Conservation (phyloP, 1,140 invertebrate species). For the Odontomachus brunneus region DNA sequence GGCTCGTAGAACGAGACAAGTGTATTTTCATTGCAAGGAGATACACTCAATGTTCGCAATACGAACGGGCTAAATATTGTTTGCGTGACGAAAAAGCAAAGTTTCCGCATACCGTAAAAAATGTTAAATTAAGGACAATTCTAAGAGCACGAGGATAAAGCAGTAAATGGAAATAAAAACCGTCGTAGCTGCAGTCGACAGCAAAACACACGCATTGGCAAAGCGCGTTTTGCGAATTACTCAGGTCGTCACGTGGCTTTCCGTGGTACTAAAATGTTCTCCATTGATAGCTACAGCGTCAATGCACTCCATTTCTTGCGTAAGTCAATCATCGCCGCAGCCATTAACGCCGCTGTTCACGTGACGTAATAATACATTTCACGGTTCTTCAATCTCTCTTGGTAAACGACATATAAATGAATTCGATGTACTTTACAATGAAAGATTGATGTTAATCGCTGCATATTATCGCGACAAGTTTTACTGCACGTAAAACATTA, state of each 20-base stretch:
- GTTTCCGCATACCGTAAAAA: not conserved
- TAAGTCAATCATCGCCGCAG: not conserved
- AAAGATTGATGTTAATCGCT: not conserved
- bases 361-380: slow-evolving; percentile 7
- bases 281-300: slow-evolving; percentile 39
- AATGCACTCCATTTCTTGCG: slow-evolving; percentile 8
- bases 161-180: not conserved
- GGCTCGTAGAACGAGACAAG: not conserved
- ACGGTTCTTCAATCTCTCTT: not conserved
- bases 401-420: not conserved
- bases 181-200: not conserved
- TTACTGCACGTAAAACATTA: not conserved
- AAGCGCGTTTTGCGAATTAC: slow-evolving; percentile 20
- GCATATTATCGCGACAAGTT: not conserved
- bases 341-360: not conserved
- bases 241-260: slow-evolving; percentile 11
- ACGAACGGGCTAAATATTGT: too few species aligned
- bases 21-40: not conserved
- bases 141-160: not conserved
- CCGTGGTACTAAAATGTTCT: not conserved
- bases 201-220: not conserved
- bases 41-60: too few species aligned
- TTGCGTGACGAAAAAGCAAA: not conserved
- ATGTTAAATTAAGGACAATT: not conserved
- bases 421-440: not conserved